Evolutionary conservation across 2,797 vertebrate genomes (phyloP).

Genomic region (Melanotaenia boesemani): DNA sequence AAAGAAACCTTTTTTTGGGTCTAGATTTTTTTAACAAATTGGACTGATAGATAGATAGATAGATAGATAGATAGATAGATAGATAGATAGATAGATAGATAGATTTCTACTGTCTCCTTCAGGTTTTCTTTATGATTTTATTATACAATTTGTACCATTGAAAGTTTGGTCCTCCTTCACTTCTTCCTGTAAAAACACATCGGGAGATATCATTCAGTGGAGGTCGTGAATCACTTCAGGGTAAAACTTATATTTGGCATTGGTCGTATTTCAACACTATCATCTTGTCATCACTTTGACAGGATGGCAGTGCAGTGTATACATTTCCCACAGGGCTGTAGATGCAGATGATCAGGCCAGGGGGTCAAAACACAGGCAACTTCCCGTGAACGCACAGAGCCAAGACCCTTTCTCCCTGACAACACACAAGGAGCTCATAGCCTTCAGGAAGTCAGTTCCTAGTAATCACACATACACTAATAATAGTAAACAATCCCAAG

Average conservation of each 20-base stretch:
- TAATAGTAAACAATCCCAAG: slow-evolving; percentile 15
- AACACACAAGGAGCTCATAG: slow-evolving; percentile 9
- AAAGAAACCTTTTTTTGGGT: too few relatives aligned
- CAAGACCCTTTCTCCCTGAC: background rate
- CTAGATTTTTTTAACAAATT: too few relatives aligned
- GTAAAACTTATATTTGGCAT: slow-evolving; percentile 71
- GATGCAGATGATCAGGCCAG: slow-evolving; percentile 27
- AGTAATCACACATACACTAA: slow-evolving; percentile 21
- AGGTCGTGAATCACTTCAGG: slow-evolving; percentile 49
- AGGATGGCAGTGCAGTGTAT: slow-evolving; percentile 45
- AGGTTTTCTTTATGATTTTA: too few relatives aligned
- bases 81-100: too few relatives aligned
- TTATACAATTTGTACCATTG: background rate
- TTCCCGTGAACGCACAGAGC: slow-evolving; percentile 15
- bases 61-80: too few relatives aligned
- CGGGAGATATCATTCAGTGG: slow-evolving; percentile 21
- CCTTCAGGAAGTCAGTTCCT: slow-evolving; percentile 7
- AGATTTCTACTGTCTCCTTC: too few relatives aligned
- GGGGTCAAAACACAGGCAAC: slow-evolving; percentile 9
- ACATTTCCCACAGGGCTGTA: slow-evolving; percentile 19
- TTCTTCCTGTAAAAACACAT: slow-evolving; percentile 1
- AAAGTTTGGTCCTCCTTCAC: background rate
- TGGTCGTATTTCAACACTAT: slow-evolving; percentile 63
- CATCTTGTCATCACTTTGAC: slow-evolving; percentile 64
- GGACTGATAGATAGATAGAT: too few relatives aligned